Conservation (phyloP, 1,140 invertebrate species). For the Schlechtendalia chinensis region DNA sequence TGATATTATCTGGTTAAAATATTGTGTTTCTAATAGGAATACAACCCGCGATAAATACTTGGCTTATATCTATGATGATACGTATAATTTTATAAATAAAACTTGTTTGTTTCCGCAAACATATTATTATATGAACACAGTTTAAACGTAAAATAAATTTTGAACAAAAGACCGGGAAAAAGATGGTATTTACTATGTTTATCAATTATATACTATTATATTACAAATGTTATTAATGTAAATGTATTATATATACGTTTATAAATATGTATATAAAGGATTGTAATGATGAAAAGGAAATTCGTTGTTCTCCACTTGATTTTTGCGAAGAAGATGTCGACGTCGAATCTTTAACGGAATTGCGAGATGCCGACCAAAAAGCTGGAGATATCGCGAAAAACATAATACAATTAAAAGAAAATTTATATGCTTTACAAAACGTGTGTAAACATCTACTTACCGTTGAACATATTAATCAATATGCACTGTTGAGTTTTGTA, state of each 20-base stretch:
- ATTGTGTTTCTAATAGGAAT: too few relatives aligned
- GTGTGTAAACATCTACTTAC: neutral
- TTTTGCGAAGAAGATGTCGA: neutral
- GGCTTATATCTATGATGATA: too few relatives aligned
- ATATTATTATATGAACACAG: too few relatives aligned
- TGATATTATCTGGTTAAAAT: too few relatives aligned
- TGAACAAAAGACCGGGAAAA: neutral
- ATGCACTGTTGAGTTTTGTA: neutral
- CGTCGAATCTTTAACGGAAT: neutral
- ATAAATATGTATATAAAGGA: neutral
- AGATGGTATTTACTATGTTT: neutral
- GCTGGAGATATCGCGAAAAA: neutral
- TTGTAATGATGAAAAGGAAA: constrained; percentile 7
- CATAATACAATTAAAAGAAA: neutral
- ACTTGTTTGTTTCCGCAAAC: too few relatives aligned
- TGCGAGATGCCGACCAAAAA: neutral
- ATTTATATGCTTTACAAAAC: neutral
- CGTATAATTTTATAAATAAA: too few relatives aligned
- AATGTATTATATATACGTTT: neutral
- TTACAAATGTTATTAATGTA: neutral
- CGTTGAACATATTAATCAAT: neutral
- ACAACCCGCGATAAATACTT: too few relatives aligned
- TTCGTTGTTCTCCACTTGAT: neutral
- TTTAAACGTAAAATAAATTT: too few relatives aligned
- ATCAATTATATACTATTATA: neutral